Percentiles rank a stretch among this genome's conserved stretches.
phyloP scores from a whole-genome alignment of 2,113 vertebrate species.

The Perognathus longimembris region DNA sequence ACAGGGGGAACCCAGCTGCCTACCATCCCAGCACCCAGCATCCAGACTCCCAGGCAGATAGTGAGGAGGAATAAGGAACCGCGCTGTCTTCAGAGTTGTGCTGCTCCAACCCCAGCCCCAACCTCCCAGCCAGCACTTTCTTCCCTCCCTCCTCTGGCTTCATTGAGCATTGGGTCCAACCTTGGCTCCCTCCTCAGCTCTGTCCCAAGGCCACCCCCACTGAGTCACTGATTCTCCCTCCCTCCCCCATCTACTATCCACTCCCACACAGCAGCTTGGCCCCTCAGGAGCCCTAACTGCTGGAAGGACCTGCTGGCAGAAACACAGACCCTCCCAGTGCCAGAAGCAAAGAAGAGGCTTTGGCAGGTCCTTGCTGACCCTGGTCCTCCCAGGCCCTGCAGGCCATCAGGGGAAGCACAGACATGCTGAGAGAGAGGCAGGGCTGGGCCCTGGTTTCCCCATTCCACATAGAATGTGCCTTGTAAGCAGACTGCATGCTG shows the following conservation, averaged over 20 bases:
- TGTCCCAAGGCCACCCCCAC: conserved; percentile 58
- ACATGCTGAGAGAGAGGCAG: conserved; percentile 4
- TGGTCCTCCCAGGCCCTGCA: not conserved
- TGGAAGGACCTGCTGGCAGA: conserved; percentile 17
- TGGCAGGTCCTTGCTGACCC: conserved; percentile 38
- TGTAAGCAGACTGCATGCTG: conserved; percentile 42
- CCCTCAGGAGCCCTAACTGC: not conserved
- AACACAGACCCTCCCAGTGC: not conserved
- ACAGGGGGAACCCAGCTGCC: not conserved
- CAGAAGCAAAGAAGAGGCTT: conserved; percentile 45
- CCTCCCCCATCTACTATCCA: conserved; percentile 43
- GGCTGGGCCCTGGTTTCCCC: conserved; percentile 22
- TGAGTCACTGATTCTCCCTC: conserved; percentile 72
- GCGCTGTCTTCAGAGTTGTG: conserved; percentile 12
- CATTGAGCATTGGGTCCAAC: conserved; percentile 28
- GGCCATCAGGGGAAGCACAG: not conserved
- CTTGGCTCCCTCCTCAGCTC: conserved; percentile 42
- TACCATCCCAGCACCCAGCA: not conserved
- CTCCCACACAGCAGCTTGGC: not conserved
- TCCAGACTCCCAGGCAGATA: not conserved
- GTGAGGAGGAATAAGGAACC: not conserved
- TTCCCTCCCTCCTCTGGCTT: conserved; percentile 47
- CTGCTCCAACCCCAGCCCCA: not conserved
- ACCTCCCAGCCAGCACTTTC: not conserved
- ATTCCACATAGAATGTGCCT: conserved; percentile 53